Percentiles rank a stretch among this genome's conserved stretches.
Evolutionary conservation across 2,113 vertebrate genomes (phyloP).

Genomic region (Salvelinus fontinalis): DNA sequence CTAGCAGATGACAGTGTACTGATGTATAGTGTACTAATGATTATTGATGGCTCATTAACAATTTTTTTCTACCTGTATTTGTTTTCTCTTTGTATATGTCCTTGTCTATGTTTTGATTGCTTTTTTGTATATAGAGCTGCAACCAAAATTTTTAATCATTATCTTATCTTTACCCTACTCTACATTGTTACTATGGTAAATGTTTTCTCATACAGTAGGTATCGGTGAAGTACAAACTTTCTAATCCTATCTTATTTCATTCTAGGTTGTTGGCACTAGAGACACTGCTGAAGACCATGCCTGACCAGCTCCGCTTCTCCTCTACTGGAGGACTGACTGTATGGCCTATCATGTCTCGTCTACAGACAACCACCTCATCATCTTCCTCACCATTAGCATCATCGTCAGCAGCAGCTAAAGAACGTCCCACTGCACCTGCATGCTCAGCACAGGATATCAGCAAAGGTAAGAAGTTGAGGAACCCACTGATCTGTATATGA

Average conservation of each 20-base stretch:
- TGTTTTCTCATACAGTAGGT: no score
- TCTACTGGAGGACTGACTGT: constrained; percentile 6
- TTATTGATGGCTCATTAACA: no score
- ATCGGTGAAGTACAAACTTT: no score
- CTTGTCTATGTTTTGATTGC: no score
- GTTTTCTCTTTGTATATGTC: no score
- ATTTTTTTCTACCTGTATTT: no score
- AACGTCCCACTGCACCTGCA: not conserved
- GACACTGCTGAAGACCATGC: constrained; percentile 8
- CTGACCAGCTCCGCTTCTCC: constrained; percentile 9
- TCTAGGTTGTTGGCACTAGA: not conserved
- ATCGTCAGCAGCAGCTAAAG: not conserved
- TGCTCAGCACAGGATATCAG: not conserved
- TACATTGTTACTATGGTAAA: not conserved
- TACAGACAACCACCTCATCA: not conserved
- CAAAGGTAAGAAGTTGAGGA: not conserved
- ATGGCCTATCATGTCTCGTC: not conserved
- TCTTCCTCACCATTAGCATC: not conserved
- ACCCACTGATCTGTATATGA: not conserved
- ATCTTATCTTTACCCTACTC: not conserved
- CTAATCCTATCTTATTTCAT: not conserved
- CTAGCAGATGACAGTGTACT: no score
- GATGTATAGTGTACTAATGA: no score
- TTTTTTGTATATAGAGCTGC: no score
- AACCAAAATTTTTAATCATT: not conserved